Conservation (phyloP, 1,140 invertebrate species). For the Pogonomyrmex californicus region DNA sequence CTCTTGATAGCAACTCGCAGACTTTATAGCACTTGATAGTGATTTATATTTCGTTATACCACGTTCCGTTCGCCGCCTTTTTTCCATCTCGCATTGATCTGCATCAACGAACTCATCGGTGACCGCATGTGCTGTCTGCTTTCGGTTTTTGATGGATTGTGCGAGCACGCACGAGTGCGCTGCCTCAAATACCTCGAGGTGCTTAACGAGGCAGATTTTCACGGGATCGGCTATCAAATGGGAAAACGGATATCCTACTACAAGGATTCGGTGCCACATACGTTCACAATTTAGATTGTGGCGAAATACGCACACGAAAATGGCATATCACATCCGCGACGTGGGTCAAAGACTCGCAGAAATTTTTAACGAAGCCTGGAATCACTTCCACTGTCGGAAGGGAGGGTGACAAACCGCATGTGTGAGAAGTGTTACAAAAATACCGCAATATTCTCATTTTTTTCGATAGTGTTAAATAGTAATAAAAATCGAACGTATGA, state of each 20-base stretch:
- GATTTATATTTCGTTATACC: slow-evolving; percentile 49
- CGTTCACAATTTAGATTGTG: slow-evolving; percentile 62
- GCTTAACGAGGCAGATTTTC: slow-evolving; percentile 78
- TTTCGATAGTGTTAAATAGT: neutral
- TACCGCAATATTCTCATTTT: neutral
- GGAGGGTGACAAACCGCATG: slow-evolving; percentile 44
- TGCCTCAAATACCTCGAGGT: slow-evolving; percentile 67
- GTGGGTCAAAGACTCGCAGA: slow-evolving; percentile 70
- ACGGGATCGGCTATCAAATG: slow-evolving; percentile 69
- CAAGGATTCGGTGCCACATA: slow-evolving; percentile 44
- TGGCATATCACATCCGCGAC: slow-evolving; percentile 31
- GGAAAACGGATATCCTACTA: slow-evolving; percentile 50
- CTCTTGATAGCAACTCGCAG: slow-evolving; percentile 29
- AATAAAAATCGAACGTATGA: neutral
- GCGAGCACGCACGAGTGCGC: slow-evolving; percentile 51
- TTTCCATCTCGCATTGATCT: slow-evolving; percentile 53
- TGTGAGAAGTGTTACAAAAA: slow-evolving; percentile 7
- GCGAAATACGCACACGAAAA: slow-evolving; percentile 52
- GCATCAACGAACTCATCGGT: slow-evolving; percentile 8
- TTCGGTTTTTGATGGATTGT: slow-evolving; percentile 61
- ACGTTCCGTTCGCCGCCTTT: neutral
- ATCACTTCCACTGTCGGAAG: slow-evolving; percentile 49
- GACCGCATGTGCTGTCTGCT: neutral
- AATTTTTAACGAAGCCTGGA: slow-evolving; percentile 70
- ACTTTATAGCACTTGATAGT: slow-evolving; percentile 19